Evolutionary conservation across 2,113 vertebrate genomes (phyloP).

Genomic region (Chascanopsetta lugubris): DNA sequence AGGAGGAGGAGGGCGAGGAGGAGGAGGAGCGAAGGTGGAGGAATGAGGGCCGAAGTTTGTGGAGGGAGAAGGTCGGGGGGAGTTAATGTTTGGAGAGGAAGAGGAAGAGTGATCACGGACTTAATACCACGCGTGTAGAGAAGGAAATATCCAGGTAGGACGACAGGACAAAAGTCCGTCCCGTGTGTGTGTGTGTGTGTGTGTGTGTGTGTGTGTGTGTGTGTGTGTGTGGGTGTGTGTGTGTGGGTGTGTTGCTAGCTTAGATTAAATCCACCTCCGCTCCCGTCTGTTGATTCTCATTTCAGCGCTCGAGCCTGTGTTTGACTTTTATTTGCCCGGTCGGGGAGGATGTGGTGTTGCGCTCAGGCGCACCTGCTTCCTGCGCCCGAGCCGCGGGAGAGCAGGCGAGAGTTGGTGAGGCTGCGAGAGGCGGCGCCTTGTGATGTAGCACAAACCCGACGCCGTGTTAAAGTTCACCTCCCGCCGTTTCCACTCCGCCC

Average conservation of each 20-base stretch:
- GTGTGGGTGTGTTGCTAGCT: background rate
- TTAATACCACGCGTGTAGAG: conserved; percentile 10
- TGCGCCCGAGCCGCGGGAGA: background rate
- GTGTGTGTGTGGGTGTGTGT: background rate
- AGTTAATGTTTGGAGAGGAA: conserved; percentile 24
- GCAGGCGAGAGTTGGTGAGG: too few relatives aligned
- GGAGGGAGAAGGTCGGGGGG: conserved; percentile 3
- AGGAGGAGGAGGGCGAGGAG: conserved; percentile 47
- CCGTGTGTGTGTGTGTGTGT: background rate
- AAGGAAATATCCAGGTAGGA: conserved; percentile 41
- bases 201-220: background rate
- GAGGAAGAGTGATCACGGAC: conserved; percentile 7
- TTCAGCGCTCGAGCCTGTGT: background rate
- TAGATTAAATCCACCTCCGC: conserved; percentile 13
- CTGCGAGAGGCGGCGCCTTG: background rate
- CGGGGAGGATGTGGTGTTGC: too few relatives aligned
- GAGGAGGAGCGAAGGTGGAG: conserved; percentile 42
- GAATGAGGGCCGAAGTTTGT: conserved; percentile 57
- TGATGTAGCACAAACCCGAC: background rate
- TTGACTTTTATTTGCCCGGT: conserved; percentile 10
- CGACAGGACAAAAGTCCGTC: conserved; percentile 34
- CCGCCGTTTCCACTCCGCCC: background rate
- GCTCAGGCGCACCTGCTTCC: background rate
- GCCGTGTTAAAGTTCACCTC: background rate
- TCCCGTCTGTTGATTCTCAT: background rate